Evolutionary conservation across 2,797 vertebrate genomes (phyloP), one percentile per base, ranked within the genome.

Genomic region (Argya squamiceps): DNA sequence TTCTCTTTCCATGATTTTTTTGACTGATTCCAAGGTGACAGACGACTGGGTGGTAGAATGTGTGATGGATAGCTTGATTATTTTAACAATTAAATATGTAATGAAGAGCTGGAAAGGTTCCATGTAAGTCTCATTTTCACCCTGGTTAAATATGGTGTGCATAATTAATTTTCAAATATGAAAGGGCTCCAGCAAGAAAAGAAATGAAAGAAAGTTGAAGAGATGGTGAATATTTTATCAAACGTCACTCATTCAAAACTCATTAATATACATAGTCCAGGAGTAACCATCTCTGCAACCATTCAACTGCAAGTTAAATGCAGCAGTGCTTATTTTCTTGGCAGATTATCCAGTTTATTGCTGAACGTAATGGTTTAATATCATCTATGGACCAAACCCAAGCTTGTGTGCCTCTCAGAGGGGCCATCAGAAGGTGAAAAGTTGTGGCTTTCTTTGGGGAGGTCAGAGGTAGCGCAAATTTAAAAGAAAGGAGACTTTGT

Each of bases 31-130:
- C 75, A 95, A 96, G 81, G 96, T 95, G 97, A 97, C 88, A 96
- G 96, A 93, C 2, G 62, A 97, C 95, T 93, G 92, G 93, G 95
- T 94, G 96, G 95, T 79, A 95, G 91, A 86, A 83, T 44, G 30
- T 81, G 60, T 97, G 96, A 97, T 96, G 82, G 92, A 97, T 97
- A 96, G 70, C 96, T 97, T 97, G 97, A 97, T 97, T 97, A 97
- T 96, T 97, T 97, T 97, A 97, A 97, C 96, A 97, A 97, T 97
- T 97, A 97, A 97, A 97, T 97, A 97, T 94, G 95, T 97, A 97
- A 97, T 97, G 96, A 97, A 97, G 92, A 91, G 79, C 93, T 97
- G 97, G 96, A 97, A 97, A 96, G 92, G 89, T 97, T 97, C 97
- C 96, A 96, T 83, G 86, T 87, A 97, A 96, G 95, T 96, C 97